Evolutionary conservation across 2,888 invertebrate species (phyloP), one percentile per base, ranked within the genome.

Genomic region (Sminthurinus aureus): DNA sequence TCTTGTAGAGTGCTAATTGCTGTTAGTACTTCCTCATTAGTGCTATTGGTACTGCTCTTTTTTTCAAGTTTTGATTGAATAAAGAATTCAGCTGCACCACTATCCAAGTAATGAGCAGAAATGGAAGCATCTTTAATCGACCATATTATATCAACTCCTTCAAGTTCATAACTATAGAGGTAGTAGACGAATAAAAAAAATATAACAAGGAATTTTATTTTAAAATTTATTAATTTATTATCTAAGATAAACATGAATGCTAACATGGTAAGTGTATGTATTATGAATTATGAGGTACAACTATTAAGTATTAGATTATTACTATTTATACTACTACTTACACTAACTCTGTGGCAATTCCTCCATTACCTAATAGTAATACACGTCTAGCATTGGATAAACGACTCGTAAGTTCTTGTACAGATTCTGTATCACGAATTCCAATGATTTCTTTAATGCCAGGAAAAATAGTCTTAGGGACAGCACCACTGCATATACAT

Each of bases 341-440:
- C 82, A 96, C 95, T 88, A 99, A 92, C 92, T 99, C 99, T 69
- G 98, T 98, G 71, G 99, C 99, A 89, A 99, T 99, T 18, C 99
- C 99, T 58, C 99, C 99, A 92, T 99, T 99, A 12, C 99, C 99
- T 79, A 99, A 93, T 74, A 99, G 92, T 0, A 96, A 91, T 89
- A 99, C 93, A 90, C 93, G 93, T 75, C 93, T 93, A 0, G 97
- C 93, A 83, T 91, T 90, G 83, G 91, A 91, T 13, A 99, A 91
- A 89, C 93, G 93, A 51, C 93, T 90, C 89, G 96, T 93, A 89
- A 98, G 95, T 84, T 93, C 93, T 89, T 93, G 91, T 0, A 98
- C 97, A 13, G 98, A 98, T 90, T 98, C 97, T 0, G 97, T 98
- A 89, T 99, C 98, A 89, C 98, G 92, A 85, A 99, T 97, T 3